Conservation (phyloP, 2,113 vertebrate genomes). For the Amphilophus citrinellus region DNA sequence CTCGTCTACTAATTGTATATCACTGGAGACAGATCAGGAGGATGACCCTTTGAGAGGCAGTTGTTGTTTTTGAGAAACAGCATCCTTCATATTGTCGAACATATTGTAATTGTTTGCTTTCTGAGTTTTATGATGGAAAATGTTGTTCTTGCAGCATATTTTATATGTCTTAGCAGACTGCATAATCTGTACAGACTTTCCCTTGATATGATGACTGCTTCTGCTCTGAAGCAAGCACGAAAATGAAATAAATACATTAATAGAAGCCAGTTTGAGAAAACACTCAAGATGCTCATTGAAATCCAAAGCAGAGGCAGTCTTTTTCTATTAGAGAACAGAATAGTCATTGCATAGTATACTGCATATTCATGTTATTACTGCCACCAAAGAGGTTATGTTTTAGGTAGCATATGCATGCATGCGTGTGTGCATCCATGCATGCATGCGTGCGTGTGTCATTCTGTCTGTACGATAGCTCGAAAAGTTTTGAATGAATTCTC, state of each 20-base stretch:
- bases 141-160: background rate
- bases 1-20: background rate
- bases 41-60: background rate
- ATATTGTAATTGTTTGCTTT: background rate
- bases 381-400: too few species aligned
- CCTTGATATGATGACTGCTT: background rate
- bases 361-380: background rate
- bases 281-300: background rate
- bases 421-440: too few species aligned
- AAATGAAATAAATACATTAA: background rate
- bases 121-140: background rate
- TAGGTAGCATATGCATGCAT: too few species aligned
- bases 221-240: background rate
- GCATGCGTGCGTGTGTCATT: too few species aligned
- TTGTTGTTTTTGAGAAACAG: background rate
- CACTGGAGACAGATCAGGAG: background rate
- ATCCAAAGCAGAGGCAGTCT: background rate
- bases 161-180: background rate
- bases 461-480: too few species aligned
- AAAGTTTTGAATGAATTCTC: too few species aligned
- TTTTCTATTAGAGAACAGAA: background rate
- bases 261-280: background rate
- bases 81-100: background rate
- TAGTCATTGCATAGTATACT: background rate
- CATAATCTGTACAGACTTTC: background rate